phyloP scores from a whole-genome alignment of 2,888 invertebrate genomes.

The Callyntrura sp. region DNA sequence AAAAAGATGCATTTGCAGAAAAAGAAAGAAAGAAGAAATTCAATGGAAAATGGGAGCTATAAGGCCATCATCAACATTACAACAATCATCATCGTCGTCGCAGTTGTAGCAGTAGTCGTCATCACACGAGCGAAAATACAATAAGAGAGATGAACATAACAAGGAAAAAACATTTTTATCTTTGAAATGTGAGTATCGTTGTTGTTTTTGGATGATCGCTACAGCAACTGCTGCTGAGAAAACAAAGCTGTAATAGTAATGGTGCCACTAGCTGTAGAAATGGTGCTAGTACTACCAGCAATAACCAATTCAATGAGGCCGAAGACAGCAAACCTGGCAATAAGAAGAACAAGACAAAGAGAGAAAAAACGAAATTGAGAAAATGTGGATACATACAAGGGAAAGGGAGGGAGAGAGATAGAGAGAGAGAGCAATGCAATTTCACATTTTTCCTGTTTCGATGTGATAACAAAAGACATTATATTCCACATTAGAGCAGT shows the following conservation, averaged over 20 bases:
- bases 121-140: slow-evolving; percentile 1
- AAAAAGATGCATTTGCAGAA: slow-evolving; percentile 20
- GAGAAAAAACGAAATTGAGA: not conserved
- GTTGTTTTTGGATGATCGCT: slow-evolving; percentile 20
- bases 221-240: not conserved
- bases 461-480: slow-evolving; percentile 77
- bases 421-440: slow-evolving; percentile 59
- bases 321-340: not conserved
- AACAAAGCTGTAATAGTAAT: slow-evolving; percentile 41
- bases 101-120: slow-evolving; percentile 10
- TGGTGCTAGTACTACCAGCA: slow-evolving; percentile 37
- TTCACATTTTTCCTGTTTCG: slow-evolving; percentile 66
- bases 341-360: slow-evolving; percentile 5
- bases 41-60: slow-evolving; percentile 34
- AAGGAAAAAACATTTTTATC: not conserved
- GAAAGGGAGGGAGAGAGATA: slow-evolving; percentile 11
- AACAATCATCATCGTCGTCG: slow-evolving; percentile 57
- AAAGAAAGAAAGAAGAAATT: slow-evolving; percentile 10
- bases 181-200: not conserved
- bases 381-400: not conserved
- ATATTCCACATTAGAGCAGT: slow-evolving; percentile 73
- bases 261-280: not conserved
- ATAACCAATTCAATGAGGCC: slow-evolving; percentile 58
- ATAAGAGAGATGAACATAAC: slow-evolving; percentile 4
- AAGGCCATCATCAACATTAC: slow-evolving; percentile 56